Evolutionary conservation across 1,140 invertebrate genomes (phyloP), one percentile per base, ranked within the genome.

Genomic region (Bombus confusus): DNA sequence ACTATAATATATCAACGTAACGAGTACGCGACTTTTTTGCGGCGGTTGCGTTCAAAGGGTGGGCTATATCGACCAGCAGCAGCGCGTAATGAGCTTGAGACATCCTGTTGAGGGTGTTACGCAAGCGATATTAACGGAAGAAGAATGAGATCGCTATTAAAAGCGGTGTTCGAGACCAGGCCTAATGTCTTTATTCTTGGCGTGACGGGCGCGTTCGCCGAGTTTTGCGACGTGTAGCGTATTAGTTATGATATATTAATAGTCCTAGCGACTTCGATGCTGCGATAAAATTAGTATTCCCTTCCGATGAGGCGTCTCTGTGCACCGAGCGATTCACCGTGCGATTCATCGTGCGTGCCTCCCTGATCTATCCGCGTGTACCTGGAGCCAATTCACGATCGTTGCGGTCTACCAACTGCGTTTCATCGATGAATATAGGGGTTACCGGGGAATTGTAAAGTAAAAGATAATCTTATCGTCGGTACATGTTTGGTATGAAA

Each of bases 231-330:
- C 83, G 83, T 85, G 83, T 85, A 87, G 77, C 85, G 80, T 84
- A 80, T 88, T 87, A 87, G 47, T 88, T 83, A 87, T 87, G 75
- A 87, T 84, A 87, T 88, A 88, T 86, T 88, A 88, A 86, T 88
- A 86, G 85, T 83, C 52, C 1, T 52, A 47, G 64, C 83, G 39
- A 75, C 57, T 87, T 85, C 81, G 77, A 86, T 86, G 80, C 79
- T 41, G 59, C 79, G 87, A 64, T 77, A 88, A 88, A 88, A 88
- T 88, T 88, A 83, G 87, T 83, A 47, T n/a, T 75, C 74, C 62
- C 47, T 79, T 68, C 37, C 59, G 87, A 81, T 57, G 37, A n/a
- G 34, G 34, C 39, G 8, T 25, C 57, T 73, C 74, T 28, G 69
- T 37, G 31, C 68, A 66, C 10, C 75, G 10, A 22, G 39, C 66